A percentile compares a stretch with the other conserved stretches of the same genome.
Conservation (phyloP, 1,140 invertebrate species). For the Cephus cinctus region DNA sequence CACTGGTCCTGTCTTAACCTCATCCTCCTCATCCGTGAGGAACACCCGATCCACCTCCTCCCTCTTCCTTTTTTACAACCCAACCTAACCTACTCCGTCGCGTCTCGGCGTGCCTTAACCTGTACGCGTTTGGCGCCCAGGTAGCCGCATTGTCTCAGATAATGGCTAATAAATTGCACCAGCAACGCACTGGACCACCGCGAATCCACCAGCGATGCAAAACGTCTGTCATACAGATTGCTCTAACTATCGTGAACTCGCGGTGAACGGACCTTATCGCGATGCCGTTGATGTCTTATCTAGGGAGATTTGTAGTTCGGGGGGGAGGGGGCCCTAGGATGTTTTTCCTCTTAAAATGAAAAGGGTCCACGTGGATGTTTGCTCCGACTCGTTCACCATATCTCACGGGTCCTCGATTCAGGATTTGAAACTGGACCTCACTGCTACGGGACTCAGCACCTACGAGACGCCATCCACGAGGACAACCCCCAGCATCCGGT, state of each 20-base stretch:
- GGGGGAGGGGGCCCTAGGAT: not conserved
- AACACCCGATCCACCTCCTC: conserved; percentile 1
- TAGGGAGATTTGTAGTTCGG: not conserved
- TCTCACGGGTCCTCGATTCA: no score
- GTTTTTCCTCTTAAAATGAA: no score
- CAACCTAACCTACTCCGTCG: not conserved
- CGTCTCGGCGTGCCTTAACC: conserved; percentile 6
- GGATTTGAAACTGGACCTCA: no score
- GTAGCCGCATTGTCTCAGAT: conserved; percentile 52
- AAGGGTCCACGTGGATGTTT: no score
- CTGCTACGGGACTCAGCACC: no score
- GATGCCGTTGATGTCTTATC: not conserved
- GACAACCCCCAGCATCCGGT: conserved; percentile 38
- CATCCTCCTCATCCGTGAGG: conserved; percentile 14
- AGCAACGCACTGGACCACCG: conserved; percentile 32
- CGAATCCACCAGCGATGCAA: conserved; percentile 7
- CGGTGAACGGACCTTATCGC: not conserved
- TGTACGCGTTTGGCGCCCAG: conserved; percentile 30
- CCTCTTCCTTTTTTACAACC: conserved; percentile 1
- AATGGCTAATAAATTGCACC: conserved; percentile 53
- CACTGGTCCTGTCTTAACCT: conserved; percentile 22
- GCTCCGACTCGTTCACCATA: no score
- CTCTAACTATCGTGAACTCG: not conserved
- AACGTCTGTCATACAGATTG: conserved; percentile 28
- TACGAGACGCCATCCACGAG: no score